A percentile compares a stretch with the other conserved stretches of the same genome.
Conservation (phyloP, 2,113 vertebrate genomes). For the Vidua chalybeata region DNA sequence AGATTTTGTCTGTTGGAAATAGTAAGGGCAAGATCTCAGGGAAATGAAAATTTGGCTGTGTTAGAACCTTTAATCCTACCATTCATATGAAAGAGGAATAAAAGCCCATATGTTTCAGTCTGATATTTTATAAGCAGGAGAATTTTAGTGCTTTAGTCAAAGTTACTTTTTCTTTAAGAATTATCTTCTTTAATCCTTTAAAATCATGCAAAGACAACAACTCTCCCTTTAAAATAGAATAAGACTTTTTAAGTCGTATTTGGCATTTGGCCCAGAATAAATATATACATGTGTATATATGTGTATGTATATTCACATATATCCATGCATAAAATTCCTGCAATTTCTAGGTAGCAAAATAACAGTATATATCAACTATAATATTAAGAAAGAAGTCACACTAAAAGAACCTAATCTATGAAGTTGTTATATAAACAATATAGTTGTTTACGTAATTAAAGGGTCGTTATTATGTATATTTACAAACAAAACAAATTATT, state of each 20-base stretch:
- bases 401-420: background rate
- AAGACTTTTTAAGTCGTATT: background rate
- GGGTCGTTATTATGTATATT: background rate
- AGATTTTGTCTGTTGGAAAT: background rate
- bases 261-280: background rate
- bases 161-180: background rate
- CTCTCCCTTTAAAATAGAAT: background rate
- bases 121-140: background rate
- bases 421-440: background rate
- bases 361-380: background rate
- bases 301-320: fast-evolving
- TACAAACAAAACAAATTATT: background rate
- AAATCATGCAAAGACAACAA: background rate
- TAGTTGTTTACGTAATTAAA: background rate
- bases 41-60: background rate
- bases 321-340: background rate
- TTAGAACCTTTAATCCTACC: background rate
- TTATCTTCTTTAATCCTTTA: background rate
- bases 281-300: background rate
- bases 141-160: background rate
- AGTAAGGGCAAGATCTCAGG: background rate
- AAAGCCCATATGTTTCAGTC: background rate
- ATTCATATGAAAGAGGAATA: background rate
- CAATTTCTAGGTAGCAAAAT: background rate
- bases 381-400: background rate